phyloP scores from a whole-genome alignment of 2,797 vertebrate genomes.

The Anguilla marmorata region DNA sequence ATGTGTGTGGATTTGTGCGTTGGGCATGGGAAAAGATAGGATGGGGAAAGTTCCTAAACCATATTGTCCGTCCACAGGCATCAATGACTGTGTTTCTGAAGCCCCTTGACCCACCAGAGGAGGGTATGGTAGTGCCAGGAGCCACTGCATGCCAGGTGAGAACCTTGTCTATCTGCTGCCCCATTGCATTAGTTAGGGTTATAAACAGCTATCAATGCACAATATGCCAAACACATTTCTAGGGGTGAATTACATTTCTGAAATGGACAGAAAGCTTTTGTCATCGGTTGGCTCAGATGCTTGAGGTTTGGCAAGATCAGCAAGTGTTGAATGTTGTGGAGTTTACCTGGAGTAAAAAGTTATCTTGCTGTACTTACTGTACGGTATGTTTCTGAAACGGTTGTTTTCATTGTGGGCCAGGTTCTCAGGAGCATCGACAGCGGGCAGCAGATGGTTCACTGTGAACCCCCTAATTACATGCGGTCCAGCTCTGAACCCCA shows the following conservation, averaged over 20 bases:
- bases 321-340: not conserved
- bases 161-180: not conserved
- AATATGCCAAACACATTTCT: not conserved
- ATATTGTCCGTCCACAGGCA: constrained; percentile 2
- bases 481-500: constrained; percentile 22
- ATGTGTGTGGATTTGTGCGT: not conserved
- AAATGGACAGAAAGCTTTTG: not conserved
- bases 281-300: not conserved
- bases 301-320: not conserved
- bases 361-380: not conserved
- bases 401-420: constrained; percentile 40
- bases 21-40: not conserved
- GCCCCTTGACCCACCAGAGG: constrained; percentile 34
- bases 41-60: too few relatives aligned
- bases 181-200: not conserved
- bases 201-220: not conserved
- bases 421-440: constrained; percentile 46
- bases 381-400: not conserved
- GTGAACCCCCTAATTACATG: constrained; percentile 34
- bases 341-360: too few relatives aligned
- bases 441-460: constrained; percentile 46
- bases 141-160: constrained; percentile 39
- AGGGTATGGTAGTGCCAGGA: constrained; percentile 30
- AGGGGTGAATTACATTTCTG: not conserved
- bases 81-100: constrained; percentile 40